phyloP scores from a whole-genome alignment of 1,140 invertebrate genomes.

The Phymorhynchus buccinoides region DNA sequence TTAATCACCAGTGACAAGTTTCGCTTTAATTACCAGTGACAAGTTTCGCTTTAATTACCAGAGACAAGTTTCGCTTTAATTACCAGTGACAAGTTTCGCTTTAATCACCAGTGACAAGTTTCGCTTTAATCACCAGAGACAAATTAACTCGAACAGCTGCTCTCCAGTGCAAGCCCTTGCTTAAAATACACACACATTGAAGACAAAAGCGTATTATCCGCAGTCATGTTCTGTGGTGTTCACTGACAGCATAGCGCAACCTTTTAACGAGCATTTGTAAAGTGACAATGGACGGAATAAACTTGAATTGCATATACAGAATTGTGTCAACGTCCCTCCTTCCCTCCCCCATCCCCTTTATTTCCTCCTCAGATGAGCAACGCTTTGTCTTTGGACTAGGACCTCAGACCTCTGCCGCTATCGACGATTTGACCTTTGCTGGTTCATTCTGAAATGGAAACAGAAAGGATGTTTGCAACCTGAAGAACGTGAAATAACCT shows the following conservation, averaged over 20 bases:
- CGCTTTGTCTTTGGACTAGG: not conserved
- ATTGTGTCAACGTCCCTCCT: not conserved
- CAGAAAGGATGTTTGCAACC: too few species aligned
- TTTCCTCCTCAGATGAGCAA: not conserved
- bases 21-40: too few species aligned
- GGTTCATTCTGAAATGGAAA: constrained; percentile 7
- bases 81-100: not conserved
- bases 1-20: too few species aligned
- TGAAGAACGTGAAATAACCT: not conserved
- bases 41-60: too few species aligned
- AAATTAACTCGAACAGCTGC: too few species aligned
- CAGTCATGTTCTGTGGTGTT: too few species aligned
- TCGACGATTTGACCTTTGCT: constrained; percentile 20
- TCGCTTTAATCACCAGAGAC: too few species aligned
- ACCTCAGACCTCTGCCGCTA: not conserved
- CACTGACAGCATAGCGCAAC: not conserved
- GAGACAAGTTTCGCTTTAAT: not conserved
- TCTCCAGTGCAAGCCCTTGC: not conserved
- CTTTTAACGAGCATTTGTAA: not conserved
- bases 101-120: not conserved
- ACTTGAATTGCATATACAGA: not conserved
- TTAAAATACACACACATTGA: too few species aligned
- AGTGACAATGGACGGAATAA: not conserved
- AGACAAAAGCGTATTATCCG: too few species aligned
- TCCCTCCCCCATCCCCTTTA: not conserved